These are phyloP conservation scores for Lasius platythorax DNA, from an alignment of 2,888 invertebrate species.

Conservation along the genomic window DNA sequence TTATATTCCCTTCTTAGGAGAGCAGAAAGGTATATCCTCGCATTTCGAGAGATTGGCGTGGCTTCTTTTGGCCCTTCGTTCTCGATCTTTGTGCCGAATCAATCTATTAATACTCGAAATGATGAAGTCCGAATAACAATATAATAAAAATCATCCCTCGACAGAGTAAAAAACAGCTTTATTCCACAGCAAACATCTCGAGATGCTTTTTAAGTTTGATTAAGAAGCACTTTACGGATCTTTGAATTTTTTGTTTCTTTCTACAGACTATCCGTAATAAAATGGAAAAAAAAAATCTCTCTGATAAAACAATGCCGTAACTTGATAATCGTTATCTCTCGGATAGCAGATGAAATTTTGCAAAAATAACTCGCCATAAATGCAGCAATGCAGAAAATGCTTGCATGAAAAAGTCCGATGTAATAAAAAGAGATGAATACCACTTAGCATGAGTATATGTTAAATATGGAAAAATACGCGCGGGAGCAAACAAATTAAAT, in stretches of 20 bases:
- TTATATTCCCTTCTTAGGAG: constrained; percentile 52
- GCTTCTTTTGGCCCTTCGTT: background rate
- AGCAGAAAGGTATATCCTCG: constrained; percentile 31
- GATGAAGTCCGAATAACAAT: background rate
- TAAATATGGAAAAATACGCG: background rate
- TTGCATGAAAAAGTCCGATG: background rate
- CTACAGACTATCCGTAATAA: background rate
- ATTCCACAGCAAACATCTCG: constrained; percentile 8
- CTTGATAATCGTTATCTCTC: background rate
- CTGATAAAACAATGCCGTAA: background rate
- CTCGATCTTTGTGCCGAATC: background rate
- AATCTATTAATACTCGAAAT: background rate
- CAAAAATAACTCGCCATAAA: background rate
- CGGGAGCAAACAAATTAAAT: background rate
- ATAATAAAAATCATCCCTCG: background rate
- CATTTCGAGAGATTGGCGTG: constrained; percentile 7
- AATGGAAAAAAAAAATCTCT: background rate
- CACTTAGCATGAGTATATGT: background rate
- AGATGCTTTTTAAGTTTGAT: constrained; percentile 24
- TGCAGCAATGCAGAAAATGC: background rate
- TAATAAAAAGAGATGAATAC: background rate
- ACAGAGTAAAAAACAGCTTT: background rate
- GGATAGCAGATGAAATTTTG: background rate
- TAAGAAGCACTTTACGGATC: background rate
- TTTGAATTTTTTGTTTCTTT: background rate